These are phyloP conservation scores for Cervus canadensis DNA, from an alignment of 2,113 vertebrate genomes.

Conservation along the genomic window DNA sequence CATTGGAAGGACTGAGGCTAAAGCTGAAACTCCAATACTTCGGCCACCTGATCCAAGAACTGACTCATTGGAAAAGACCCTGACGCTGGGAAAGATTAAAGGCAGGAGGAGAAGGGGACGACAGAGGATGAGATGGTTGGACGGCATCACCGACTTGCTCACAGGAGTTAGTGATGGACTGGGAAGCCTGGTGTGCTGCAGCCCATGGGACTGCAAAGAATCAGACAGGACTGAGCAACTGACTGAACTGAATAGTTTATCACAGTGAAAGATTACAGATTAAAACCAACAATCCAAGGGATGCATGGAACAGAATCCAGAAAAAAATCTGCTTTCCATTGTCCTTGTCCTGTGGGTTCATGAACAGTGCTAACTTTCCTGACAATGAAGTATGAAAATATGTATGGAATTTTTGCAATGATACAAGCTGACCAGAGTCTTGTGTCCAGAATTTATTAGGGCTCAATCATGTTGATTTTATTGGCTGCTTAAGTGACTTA, in stretches of 20 bases:
- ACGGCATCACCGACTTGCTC: not conserved
- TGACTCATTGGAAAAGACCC: not conserved
- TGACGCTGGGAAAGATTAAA: not conserved
- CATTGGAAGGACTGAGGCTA: not conserved
- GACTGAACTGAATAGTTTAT: not conserved
- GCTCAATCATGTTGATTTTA: not conserved
- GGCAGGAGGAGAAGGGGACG: not conserved
- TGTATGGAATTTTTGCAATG: not conserved
- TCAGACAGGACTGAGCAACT: not conserved
- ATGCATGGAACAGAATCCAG: not conserved
- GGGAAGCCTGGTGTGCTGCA: not conserved
- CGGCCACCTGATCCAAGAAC: not conserved
- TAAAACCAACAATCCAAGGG: not conserved
- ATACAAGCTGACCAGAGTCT: not conserved
- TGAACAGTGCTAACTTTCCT: not conserved
- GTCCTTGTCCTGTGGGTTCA: not conserved
- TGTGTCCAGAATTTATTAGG: not conserved
- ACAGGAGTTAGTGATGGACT: not conserved
- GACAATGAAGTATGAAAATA: not conserved
- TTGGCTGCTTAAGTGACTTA: not conserved
- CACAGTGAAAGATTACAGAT: not conserved
- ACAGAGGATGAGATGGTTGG: not conserved
- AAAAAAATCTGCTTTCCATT: not conserved
- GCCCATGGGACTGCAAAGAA: not conserved
- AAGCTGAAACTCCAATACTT: not conserved